These are phyloP conservation scores for Mixornis gularis DNA, from an alignment of 2,113 vertebrate species.

Conservation along the genomic window DNA sequence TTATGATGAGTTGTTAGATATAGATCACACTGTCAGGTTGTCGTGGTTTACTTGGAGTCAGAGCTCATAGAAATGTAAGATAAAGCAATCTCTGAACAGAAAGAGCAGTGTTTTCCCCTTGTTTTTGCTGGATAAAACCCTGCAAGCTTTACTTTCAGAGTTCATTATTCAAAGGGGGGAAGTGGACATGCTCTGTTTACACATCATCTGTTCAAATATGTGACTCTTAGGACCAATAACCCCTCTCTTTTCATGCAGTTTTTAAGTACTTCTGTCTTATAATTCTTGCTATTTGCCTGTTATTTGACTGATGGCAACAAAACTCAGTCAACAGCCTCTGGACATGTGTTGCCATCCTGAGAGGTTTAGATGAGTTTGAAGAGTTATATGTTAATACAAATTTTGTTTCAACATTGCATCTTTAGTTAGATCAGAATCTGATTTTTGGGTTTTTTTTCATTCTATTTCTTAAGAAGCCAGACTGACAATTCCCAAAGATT, in stretches of 20 bases:
- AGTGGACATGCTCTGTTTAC: not conserved
- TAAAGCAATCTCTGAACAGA: not conserved
- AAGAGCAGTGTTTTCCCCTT: not conserved
- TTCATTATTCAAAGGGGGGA: not conserved
- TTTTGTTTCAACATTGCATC: not conserved
- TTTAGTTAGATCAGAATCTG: not conserved
- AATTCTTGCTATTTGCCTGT: not conserved
- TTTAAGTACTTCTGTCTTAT: not conserved
- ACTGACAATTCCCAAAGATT: not conserved
- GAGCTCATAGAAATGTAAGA: not conserved
- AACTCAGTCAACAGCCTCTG: not conserved
- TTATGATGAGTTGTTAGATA: not conserved
- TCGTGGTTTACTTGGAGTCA: not conserved
- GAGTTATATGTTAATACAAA: not conserved
- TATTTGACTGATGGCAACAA: not conserved
- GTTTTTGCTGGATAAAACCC: not conserved
- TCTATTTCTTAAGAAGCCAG: not conserved
- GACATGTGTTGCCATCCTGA: accelerated
- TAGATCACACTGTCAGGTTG: not conserved
- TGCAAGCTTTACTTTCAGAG: not conserved
- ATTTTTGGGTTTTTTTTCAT: not conserved
- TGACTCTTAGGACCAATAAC: not conserved
- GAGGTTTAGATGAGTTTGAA: not conserved
- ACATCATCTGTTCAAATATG: not conserved
- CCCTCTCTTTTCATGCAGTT: not conserved